phyloP scores from a whole-genome alignment of 2,797 vertebrate species.

The Melanotaenia trifasciata region DNA sequence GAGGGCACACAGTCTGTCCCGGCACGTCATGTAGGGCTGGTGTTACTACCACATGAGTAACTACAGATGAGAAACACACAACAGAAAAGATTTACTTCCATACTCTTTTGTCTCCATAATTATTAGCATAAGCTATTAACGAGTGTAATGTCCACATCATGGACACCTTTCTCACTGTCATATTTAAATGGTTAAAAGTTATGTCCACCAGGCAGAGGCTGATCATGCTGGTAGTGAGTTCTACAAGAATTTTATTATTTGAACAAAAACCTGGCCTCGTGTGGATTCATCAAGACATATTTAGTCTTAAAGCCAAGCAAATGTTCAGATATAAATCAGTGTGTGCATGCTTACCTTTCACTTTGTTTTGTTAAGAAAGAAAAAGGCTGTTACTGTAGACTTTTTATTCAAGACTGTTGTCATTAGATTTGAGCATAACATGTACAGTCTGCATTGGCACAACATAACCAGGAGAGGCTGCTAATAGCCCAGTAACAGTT shows the following conservation, averaged over 20 bases:
- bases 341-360: too few relatives aligned
- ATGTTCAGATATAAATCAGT: not conserved
- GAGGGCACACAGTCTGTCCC: constrained; percentile 81
- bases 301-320: not conserved
- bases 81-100: not conserved
- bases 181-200: too few relatives aligned
- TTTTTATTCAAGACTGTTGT: not conserved
- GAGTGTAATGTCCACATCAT: not conserved
- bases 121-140: not conserved
- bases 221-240: not conserved
- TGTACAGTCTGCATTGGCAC: not conserved
- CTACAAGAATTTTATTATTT: not conserved
- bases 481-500: not conserved
- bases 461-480: not conserved
- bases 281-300: not conserved
- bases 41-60: constrained; percentile 59
- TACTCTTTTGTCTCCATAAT: not conserved
- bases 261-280: constrained; percentile 6
- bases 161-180: too few relatives aligned
- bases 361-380: not conserved
- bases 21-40: constrained; percentile 61
- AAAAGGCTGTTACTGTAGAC: not conserved
- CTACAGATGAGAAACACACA: constrained; percentile 50
- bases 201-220: too few relatives aligned
- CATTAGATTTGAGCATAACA: not conserved